Conservation (phyloP, 2,888 invertebrate species). For the Calephelis perditalis region DNA sequence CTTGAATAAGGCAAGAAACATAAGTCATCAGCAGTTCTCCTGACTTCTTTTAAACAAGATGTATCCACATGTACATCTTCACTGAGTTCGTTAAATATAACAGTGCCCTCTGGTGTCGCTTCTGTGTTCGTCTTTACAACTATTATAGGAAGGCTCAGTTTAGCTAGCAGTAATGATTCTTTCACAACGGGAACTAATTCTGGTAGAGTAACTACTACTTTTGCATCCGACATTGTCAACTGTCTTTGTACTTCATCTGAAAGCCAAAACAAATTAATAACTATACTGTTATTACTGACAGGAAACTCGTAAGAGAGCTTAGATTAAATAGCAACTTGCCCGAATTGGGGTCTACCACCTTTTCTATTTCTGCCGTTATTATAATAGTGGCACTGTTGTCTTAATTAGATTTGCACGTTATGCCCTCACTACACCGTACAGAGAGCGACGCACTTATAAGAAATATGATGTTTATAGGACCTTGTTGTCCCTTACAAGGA, state of each 20-base stretch:
- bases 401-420: no score
- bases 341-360: no score
- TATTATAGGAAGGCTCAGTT: constrained; percentile 75
- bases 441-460: no score
- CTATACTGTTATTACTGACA: no score
- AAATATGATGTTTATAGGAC: no score
- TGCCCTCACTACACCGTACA: no score
- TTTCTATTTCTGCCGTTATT: no score
- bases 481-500: no score
- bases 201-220: constrained; percentile 79
- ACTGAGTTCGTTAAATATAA: constrained; percentile 80
- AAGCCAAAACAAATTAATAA: constrained; percentile 29
- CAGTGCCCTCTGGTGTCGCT: constrained; percentile 59
- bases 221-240: constrained; percentile 77
- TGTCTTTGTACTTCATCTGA: constrained; percentile 86
- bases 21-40: constrained; percentile 74
- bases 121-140: constrained; percentile 60
- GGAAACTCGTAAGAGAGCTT: no score
- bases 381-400: no score
- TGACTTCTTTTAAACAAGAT: constrained; percentile 66
- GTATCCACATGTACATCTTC: constrained; percentile 76
- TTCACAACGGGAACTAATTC: constrained; percentile 65
- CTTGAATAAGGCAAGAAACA: constrained; percentile 90
- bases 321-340: no score
- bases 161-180: constrained; percentile 67